phyloP scores from a whole-genome alignment of 2,888 invertebrate species.

The Drosophila histrio region DNA sequence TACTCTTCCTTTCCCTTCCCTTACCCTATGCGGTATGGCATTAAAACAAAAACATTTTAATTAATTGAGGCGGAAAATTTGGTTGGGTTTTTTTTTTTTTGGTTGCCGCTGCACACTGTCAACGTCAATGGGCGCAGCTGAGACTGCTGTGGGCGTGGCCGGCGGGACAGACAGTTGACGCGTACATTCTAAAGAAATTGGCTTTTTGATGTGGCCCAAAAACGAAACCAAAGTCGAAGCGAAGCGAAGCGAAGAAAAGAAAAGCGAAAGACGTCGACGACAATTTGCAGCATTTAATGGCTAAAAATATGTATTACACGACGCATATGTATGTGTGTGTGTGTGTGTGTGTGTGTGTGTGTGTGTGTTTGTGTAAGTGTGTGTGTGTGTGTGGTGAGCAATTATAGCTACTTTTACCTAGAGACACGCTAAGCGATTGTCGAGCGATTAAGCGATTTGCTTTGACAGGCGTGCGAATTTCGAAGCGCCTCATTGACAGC shows the following conservation, averaged over 20 bases:
- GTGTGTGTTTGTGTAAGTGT: background rate
- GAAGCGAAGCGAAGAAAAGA: too few relatives aligned
- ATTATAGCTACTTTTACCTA: slow-evolving; percentile 13
- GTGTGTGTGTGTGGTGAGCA: slow-evolving; percentile 1
- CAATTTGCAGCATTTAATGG: slow-evolving; percentile 50
- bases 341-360: background rate
- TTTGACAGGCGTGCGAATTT: slow-evolving; percentile 20
- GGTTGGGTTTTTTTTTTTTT: slow-evolving; percentile 24
- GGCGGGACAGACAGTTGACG: slow-evolving; percentile 26
- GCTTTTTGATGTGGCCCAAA: slow-evolving; percentile 33
- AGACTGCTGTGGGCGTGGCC: slow-evolving; percentile 6
- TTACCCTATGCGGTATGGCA: background rate
- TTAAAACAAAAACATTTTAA: slow-evolving; percentile 77
- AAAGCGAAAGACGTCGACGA: background rate
- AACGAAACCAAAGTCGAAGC: slow-evolving; percentile 4
- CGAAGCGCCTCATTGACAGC: slow-evolving; percentile 1
- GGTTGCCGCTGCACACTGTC: slow-evolving; percentile 51
- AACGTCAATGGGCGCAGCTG: slow-evolving; percentile 44
- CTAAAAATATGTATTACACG: slow-evolving; percentile 15
- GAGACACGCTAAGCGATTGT: slow-evolving; percentile 22
- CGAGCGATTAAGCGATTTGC: slow-evolving; percentile 29
- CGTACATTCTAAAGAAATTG: slow-evolving; percentile 36
- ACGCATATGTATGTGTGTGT: background rate
- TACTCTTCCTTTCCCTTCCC: background rate
- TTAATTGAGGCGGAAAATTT: slow-evolving; percentile 72